Conservation (phyloP, 1,140 invertebrate genomes). For the Polypedilum pembai region DNA sequence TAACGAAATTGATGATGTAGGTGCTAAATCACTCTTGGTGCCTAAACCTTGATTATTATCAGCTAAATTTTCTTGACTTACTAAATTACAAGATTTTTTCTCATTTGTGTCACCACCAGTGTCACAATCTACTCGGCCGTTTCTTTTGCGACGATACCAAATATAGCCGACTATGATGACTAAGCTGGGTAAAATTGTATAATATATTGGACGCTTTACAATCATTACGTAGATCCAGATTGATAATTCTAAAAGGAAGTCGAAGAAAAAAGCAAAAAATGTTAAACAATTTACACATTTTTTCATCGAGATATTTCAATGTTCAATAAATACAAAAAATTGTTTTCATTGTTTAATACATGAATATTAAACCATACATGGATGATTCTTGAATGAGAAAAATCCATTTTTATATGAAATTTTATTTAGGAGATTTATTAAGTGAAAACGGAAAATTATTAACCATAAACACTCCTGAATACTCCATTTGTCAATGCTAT, state of each 20-base stretch:
- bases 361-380: too few species aligned
- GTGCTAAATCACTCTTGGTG: neutral
- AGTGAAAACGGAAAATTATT: neutral
- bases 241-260: slow-evolving; percentile 39
- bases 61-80: slow-evolving; percentile 8
- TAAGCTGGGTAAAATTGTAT: slow-evolving; percentile 42
- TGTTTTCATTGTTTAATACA: too few species aligned
- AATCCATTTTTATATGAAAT: neutral
- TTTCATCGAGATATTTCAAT: too few species aligned
- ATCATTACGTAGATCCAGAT: slow-evolving; percentile 42
- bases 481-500: too few species aligned
- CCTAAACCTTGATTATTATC: slow-evolving; percentile 9
- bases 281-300: neutral
- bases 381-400: too few species aligned
- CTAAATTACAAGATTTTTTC: slow-evolving; percentile 10
- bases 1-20: neutral
- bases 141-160: slow-evolving; percentile 44
- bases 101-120: neutral
- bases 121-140: slow-evolving; percentile 1
- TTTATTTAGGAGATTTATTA: neutral
- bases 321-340: too few species aligned
- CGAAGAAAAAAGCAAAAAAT: neutral
- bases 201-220: slow-evolving; percentile 42
- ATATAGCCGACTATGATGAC: slow-evolving; percentile 42
- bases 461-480: neutral